A percentile compares a stretch with the other conserved stretches of the same genome.
phyloP scores from a whole-genome alignment of 2,888 invertebrate genomes.

The Tachina grossa region DNA sequence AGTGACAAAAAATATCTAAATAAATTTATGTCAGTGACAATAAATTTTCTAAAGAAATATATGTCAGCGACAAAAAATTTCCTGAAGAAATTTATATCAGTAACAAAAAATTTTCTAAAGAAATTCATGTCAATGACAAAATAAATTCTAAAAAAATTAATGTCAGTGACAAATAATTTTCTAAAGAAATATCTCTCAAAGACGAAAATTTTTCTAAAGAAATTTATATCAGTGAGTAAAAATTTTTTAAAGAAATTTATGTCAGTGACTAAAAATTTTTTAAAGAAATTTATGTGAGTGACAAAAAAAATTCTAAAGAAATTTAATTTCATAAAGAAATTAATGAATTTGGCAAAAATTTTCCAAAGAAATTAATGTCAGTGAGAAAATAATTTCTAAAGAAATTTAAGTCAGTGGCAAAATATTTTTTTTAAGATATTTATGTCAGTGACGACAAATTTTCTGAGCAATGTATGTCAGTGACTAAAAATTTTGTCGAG shows the following conservation, averaged over 20 bases:
- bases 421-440: not conserved
- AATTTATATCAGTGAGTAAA: not conserved
- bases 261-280: not conserved
- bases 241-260: not conserved
- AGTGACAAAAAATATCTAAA: no score
- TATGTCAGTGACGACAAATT: not conserved
- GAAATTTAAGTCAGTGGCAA: not conserved
- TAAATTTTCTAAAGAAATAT: no score
- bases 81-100: not conserved
- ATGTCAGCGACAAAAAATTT: no score
- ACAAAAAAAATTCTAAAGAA: not conserved
- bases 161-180: not conserved
- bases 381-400: not conserved
- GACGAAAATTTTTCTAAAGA: not conserved
- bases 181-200: not conserved
- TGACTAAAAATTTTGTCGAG: no score
- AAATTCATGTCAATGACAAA: not conserved
- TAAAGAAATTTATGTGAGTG: no score
- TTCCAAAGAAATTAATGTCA: not conserved
- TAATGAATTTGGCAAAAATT: no score
- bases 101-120: not conserved
- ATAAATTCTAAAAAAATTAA: not conserved
- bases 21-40: no score
- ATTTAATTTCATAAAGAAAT: no score
- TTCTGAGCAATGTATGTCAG: not conserved